phyloP scores from a whole-genome alignment of 1,140 invertebrate species.

The Aphidius gifuensis region DNA sequence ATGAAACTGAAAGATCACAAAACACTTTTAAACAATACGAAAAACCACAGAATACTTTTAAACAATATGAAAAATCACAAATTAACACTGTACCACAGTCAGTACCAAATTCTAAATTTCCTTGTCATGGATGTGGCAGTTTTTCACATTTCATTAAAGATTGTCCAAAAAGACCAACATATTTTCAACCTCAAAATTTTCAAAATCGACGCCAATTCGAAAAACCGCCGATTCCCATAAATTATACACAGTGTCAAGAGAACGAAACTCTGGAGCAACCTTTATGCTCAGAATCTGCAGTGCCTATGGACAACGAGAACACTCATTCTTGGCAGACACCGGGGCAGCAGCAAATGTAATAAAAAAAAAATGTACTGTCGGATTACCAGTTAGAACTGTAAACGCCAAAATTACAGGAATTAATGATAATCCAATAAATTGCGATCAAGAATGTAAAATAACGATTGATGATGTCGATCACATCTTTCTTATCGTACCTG shows the following conservation, averaged over 20 bases:
- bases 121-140: background rate
- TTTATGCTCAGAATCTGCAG: slow-evolving; percentile 9
- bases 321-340: slow-evolving; percentile 17
- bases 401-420: slow-evolving; percentile 12
- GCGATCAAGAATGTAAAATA: slow-evolving; percentile 12
- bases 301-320: slow-evolving; percentile 12
- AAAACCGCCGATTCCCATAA: slow-evolving; percentile 4
- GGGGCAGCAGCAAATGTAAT: slow-evolving; percentile 13
- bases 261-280: slow-evolving; percentile 14
- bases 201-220: background rate
- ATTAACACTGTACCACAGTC: too few species aligned
- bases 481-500: slow-evolving; percentile 10
- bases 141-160: slow-evolving; percentile 15
- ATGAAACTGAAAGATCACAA: too few species aligned
- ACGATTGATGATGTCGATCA: slow-evolving; percentile 6
- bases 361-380: slow-evolving; percentile 8
- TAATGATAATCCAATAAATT: slow-evolving; percentile 13
- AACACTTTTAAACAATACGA: too few species aligned
- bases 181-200: slow-evolving; percentile 2
- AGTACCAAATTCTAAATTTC: too few species aligned
- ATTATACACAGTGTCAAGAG: slow-evolving; percentile 14
- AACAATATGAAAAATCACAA: too few species aligned
- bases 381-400: slow-evolving; percentile 1
- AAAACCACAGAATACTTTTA: too few species aligned
- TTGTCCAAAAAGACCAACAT: background rate